Evolutionary conservation across 2,888 invertebrate species (phyloP).

Genomic region (Drosophila picticornis): DNA sequence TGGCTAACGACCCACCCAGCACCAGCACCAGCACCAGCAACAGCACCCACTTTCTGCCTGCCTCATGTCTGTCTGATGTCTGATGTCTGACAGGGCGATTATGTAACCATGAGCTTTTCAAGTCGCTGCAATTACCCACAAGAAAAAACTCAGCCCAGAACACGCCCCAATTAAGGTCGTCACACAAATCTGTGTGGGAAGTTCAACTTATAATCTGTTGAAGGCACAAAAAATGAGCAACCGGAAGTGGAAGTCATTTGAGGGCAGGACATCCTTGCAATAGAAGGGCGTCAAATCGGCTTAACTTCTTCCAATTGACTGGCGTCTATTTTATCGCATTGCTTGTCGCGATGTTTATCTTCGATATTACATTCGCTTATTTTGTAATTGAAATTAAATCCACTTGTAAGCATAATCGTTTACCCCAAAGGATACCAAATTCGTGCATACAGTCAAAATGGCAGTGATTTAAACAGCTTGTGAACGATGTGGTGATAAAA

Average conservation of each 20-base stretch:
- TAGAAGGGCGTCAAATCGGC: slow-evolving; percentile 63
- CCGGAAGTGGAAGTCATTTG: slow-evolving; percentile 43
- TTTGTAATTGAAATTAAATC: slow-evolving; percentile 69
- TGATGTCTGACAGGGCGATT: slow-evolving; percentile 68
- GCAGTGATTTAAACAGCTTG: not conserved
- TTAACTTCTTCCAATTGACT: slow-evolving; percentile 80
- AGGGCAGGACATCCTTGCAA: slow-evolving; percentile 20
- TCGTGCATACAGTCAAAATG: not conserved
- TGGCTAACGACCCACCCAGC: slow-evolving; percentile 51
- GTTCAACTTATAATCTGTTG: slow-evolving; percentile 55
- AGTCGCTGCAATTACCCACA: slow-evolving; percentile 74
- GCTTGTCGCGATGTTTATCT: slow-evolving; percentile 51
- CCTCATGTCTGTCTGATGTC: slow-evolving; percentile 27
- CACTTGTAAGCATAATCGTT: slow-evolving; percentile 13
- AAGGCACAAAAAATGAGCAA: slow-evolving; percentile 49
- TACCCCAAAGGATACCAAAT: not conserved
- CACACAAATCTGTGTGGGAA: slow-evolving; percentile 78
- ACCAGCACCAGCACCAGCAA: slow-evolving; percentile 42
- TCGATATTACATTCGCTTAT: slow-evolving; percentile 62
- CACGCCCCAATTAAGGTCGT: slow-evolving; percentile 71
- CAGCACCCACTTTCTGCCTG: slow-evolving; percentile 32
- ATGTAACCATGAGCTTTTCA: slow-evolving; percentile 67
- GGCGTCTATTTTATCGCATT: slow-evolving; percentile 42
- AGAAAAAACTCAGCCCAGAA: slow-evolving; percentile 35
- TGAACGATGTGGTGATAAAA: not conserved